Evolutionary conservation across 37 sponge, comb jelly and placozoan genomes (phyloP), one percentile per base, ranked within the genome.

Genomic region (Beroe ovata): DNA sequence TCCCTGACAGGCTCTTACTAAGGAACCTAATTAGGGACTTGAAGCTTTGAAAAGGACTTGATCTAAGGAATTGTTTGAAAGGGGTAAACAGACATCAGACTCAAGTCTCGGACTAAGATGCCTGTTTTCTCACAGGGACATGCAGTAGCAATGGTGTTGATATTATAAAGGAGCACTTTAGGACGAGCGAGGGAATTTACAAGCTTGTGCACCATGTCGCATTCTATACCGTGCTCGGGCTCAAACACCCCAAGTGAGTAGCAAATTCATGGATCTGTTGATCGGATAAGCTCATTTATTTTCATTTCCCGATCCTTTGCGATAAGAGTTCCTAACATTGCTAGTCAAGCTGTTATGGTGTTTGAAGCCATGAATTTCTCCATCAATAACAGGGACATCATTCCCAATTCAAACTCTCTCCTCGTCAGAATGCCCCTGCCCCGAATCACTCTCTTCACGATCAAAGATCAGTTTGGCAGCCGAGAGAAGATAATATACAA

Each of bases 401-500:
- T n/a, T n/a, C n/a, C n/a, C n/a, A n/a, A n/a, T n/a, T n/a, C n/a
- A n/a, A n/a, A n/a, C n/a, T n/a, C n/a, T n/a, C n/a, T n/a, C n/a
- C n/a, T n/a, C n/a, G n/a, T n/a, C n/a, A 66, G 35, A 33, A 66
- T 66, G 69, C 69, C 69, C 18, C 69, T 66, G 69, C 69, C 69
- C 0, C 25, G 30, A 18, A 30, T 66, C 69, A 32, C 69, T 25
- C 30, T 32, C 32, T 66, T 66, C 36, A 66, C 69, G 30, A 66
- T 66, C 25, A 66, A 66, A 32, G 69, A 66, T 18, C 69, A 66
- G 69, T 66, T 66, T 30, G 69, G 69, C 2, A 66, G 69, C 30
- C 69, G 69, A 66, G 69, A 66, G 69, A 66, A 66, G 69, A 66
- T 66, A 29, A 37, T 66, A 4, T 66, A 66, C 69, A 66, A 66